Base-by-base conservation (phyloP, 2,113 vertebrate species). In the Psilopsiagon aurifrons region DNA sequence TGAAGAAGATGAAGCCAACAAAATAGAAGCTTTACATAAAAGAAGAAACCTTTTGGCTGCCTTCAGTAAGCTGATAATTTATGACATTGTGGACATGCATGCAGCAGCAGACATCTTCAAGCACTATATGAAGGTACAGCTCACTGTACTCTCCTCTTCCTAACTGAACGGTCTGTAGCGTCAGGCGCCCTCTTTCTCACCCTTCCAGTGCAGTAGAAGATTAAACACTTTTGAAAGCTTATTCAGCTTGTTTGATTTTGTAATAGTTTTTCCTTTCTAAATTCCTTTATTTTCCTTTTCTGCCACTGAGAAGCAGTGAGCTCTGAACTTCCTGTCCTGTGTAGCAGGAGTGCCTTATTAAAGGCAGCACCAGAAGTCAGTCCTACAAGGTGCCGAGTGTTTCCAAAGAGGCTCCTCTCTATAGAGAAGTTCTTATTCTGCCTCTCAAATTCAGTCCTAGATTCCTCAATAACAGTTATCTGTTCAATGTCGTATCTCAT, bases 11-110 rank as follows among this genome's bases (percentile, higher is more conserved):
- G 99, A 99, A 98, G 99, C 99, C 92, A 99, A 99, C 98, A 99
- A 99, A 98, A 99, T 99, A n/a, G 99, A 99, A 97, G 99, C 99
- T 87, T 99, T 99, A 63, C 99, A 99, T 97, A 99, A 99, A 97
- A 99, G 99, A 96, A 99, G 99, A 94, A 99, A 99, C 93, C 98
- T 99, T 78, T 97, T 99, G 68, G 99, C 99, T 57, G 99, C 99
- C 84, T 99, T 99, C 95, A 99, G 99, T 98, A 99, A 99, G 97
- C 99, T 99, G 95, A 99, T 99, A 73, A 99, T 99, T 96, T 99
- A 99, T 67, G 99, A 99, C 95, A 99, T 99, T 64, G 99, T 99
- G 49, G 99, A 99, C 97, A 99, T 99, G 99, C 99, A 99, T 11
- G 99, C 99, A 76, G 99, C 99, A 85, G 99, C 99, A 24, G 99